phyloP scores from a whole-genome alignment of 1,140 invertebrate genomes.

The Rhopalosiphum maidis region DNA sequence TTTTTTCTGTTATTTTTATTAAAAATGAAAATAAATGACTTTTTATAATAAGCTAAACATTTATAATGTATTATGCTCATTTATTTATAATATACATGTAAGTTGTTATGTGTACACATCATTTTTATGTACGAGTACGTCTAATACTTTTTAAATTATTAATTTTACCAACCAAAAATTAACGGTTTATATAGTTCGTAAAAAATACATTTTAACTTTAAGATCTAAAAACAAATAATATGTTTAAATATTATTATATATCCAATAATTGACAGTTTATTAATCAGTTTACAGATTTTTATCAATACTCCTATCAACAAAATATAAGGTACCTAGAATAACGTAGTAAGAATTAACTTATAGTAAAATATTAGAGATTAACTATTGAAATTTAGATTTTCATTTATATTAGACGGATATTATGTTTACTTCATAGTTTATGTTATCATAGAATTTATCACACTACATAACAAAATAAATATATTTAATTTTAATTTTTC shows the following conservation, averaged over 20 bases:
- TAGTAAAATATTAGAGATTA: neutral
- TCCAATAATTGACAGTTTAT: too few relatives aligned
- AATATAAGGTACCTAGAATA: too few relatives aligned
- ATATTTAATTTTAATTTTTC: neutral
- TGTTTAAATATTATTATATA: too few relatives aligned
- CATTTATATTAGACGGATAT: neutral
- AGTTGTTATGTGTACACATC: too few relatives aligned
- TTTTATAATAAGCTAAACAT: neutral
- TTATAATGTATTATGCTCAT: too few relatives aligned
- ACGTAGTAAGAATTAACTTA: too few relatives aligned
- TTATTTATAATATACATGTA: too few relatives aligned
- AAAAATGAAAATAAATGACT: neutral
- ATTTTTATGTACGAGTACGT: too few relatives aligned
- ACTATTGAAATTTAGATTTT: neutral
- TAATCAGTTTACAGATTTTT: neutral
- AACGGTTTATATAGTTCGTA: too few relatives aligned
- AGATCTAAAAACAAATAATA: too few relatives aligned
- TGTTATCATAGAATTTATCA: neutral
- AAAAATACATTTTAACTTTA: too few relatives aligned
- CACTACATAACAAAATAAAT: neutral
- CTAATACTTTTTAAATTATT: neutral
- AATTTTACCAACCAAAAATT: too few relatives aligned
- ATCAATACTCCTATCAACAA: neutral
- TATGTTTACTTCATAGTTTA: neutral
- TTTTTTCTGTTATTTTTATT: neutral